These are phyloP conservation scores for Melanotaenia trifasciata DNA, from an alignment of 2,797 vertebrate species.

Conservation along the genomic window DNA sequence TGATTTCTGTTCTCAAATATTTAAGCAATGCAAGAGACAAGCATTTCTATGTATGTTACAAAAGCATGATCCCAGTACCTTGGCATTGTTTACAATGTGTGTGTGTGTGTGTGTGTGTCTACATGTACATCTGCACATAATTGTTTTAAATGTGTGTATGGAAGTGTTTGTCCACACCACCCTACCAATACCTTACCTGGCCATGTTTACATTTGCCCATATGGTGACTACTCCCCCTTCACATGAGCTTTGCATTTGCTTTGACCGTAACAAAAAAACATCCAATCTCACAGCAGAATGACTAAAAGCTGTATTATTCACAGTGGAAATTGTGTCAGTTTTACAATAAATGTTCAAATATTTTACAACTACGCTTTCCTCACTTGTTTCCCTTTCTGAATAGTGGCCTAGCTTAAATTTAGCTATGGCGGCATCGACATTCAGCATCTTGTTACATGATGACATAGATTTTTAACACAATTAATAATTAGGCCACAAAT, in stretches of 20 bases:
- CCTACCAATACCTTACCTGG: slow-evolving; percentile 42
- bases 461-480: background rate
- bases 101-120: slow-evolving; percentile 12
- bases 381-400: background rate
- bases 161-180: slow-evolving; percentile 34
- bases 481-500: background rate
- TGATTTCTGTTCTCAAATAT: slow-evolving; percentile 57
- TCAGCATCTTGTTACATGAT: background rate
- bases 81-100: slow-evolving; percentile 64
- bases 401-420: background rate
- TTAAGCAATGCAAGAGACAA: slow-evolving; percentile 60
- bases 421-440: background rate
- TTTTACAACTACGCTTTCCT: background rate
- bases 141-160: slow-evolving; percentile 41
- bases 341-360: background rate
- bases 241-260: background rate
- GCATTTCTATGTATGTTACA: slow-evolving; percentile 55
- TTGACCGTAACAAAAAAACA: background rate
- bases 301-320: background rate
- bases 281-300: background rate
- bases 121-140: slow-evolving; percentile 8
- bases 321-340: background rate
- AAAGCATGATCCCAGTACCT: slow-evolving; percentile 74
- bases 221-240: background rate
- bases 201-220: slow-evolving; percentile 40